Conservation (phyloP, 2,888 invertebrate genomes). For the Eucera pruinosa region DNA sequence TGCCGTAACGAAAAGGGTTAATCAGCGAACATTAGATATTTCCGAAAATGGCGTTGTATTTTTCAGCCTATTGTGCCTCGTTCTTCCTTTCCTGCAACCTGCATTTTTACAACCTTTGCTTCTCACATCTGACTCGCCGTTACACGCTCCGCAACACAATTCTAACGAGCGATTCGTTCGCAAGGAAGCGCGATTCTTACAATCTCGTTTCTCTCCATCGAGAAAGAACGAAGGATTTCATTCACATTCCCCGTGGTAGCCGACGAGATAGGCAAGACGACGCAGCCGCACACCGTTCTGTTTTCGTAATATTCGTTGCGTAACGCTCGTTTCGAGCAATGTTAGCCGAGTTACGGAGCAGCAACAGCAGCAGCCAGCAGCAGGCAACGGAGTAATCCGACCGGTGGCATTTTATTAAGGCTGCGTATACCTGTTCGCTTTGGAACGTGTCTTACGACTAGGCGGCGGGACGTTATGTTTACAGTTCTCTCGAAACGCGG, state of each 20-base stretch:
- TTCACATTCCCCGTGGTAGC: background rate
- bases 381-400: conserved; percentile 55
- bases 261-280: background rate
- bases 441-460: conserved; percentile 66
- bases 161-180: background rate
- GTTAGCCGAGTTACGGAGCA: conserved; percentile 36
- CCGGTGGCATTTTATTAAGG: conserved; percentile 61
- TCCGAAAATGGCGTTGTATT: too few species aligned
- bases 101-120: too few species aligned
- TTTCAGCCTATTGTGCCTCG: too few species aligned
- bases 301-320: conserved; percentile 48
- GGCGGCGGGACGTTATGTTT: conserved; percentile 56
- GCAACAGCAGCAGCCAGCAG: background rate
- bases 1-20: too few species aligned
- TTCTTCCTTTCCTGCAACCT: too few species aligned
- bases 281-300: conserved; percentile 4
- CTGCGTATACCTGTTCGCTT: conserved; percentile 37
- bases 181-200: background rate
- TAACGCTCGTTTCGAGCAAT: conserved; percentile 50
- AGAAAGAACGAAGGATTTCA: conserved; percentile 11
- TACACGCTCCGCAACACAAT: background rate
- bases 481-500: conserved; percentile 57
- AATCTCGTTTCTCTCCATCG: background rate
- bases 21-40: too few species aligned
- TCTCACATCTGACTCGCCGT: background rate